Evolutionary conservation across 2,113 vertebrate species (phyloP).

Genomic region (Catharus minimus): DNA sequence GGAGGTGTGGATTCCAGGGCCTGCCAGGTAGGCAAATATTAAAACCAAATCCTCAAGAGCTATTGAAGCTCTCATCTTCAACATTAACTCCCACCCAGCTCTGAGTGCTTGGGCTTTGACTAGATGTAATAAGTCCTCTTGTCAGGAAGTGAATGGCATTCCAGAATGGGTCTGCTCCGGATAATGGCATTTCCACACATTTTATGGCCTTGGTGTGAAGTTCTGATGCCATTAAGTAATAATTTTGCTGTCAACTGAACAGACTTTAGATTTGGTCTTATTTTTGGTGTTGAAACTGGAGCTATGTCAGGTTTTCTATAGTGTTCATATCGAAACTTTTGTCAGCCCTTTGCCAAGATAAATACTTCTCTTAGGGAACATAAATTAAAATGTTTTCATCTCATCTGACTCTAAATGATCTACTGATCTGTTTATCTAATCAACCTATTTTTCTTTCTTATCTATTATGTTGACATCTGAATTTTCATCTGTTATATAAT

Average conservation of each 20-base stretch:
- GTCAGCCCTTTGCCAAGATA: background rate
- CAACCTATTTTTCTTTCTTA: background rate
- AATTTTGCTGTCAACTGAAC: background rate
- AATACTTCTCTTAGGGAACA: background rate
- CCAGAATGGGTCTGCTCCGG: background rate
- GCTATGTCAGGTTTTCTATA: background rate
- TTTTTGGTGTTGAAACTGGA: background rate
- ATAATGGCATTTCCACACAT: background rate
- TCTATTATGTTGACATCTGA: background rate
- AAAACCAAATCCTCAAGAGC: background rate
- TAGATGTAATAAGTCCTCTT: background rate
- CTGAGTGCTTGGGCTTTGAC: background rate
- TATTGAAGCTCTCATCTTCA: background rate
- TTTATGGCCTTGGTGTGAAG: background rate
- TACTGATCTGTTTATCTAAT: slow-evolving; percentile 1
- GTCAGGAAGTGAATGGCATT: background rate
- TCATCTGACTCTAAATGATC: background rate
- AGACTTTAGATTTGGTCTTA: background rate
- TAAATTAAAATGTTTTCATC: background rate
- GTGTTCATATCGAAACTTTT: background rate
- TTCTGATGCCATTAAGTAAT: background rate
- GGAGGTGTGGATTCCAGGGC: background rate
- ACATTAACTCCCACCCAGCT: background rate
- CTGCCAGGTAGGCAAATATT: background rate
- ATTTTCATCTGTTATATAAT: background rate